These are phyloP conservation scores for Pomatorhinus ruficollis DNA, from an alignment of 2,113 vertebrate genomes.

Conservation along the genomic window DNA sequence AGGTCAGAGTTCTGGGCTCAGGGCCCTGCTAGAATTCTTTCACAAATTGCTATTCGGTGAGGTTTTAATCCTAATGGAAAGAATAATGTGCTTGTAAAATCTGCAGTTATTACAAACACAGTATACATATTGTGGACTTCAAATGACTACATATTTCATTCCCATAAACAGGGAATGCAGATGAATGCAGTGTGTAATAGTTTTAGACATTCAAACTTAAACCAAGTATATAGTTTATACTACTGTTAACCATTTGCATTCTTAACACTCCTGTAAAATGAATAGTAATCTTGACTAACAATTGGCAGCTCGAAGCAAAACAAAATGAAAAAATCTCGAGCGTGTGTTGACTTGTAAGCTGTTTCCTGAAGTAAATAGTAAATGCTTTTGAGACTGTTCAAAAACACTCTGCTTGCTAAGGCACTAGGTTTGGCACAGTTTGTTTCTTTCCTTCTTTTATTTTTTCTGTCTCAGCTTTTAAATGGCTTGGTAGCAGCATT, in stretches of 20 bases:
- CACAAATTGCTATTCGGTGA: slow-evolving; percentile 88
- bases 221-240: slow-evolving; percentile 73
- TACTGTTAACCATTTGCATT: slow-evolving; percentile 78
- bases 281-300: slow-evolving; percentile 68
- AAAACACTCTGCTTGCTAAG: neutral
- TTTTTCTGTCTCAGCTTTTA: neutral
- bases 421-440: neutral
- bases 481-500: neutral
- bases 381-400: slow-evolving; percentile 17
- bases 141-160: slow-evolving; percentile 84
- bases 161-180: slow-evolving; percentile 82
- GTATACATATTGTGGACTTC: slow-evolving; percentile 85
- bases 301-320: slow-evolving; percentile 59
- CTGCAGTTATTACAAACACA: slow-evolving; percentile 88
- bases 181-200: slow-evolving; percentile 78
- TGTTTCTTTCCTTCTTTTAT: neutral
- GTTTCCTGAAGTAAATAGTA: slow-evolving; percentile 59
- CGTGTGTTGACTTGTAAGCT: slow-evolving; percentile 18
- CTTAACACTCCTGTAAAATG: slow-evolving; percentile 74
- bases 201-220: slow-evolving; percentile 78
- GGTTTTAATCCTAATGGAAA: slow-evolving; percentile 90
- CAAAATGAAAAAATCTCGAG: neutral
- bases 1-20: slow-evolving; percentile 87
- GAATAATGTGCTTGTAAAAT: slow-evolving; percentile 91
- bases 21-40: slow-evolving; percentile 87